phyloP scores from a whole-genome alignment of 2,797 vertebrate genomes.

The Petrocephalus sullivani region DNA sequence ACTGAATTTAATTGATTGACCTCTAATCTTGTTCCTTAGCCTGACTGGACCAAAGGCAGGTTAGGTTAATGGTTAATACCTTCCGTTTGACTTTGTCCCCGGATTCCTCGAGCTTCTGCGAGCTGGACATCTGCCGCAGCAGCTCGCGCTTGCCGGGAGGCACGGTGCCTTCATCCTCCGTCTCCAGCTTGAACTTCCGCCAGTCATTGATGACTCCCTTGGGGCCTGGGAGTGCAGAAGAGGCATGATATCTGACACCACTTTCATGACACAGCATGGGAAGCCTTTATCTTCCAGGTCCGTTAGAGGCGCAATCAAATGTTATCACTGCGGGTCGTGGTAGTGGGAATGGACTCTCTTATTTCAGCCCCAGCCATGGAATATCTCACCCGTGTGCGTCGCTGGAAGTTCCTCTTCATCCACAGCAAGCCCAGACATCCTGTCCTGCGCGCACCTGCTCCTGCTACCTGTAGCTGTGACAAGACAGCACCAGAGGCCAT shows the following conservation, averaged over 20 bases:
- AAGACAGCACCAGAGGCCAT: not conserved
- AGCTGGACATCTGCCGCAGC: constrained; percentile 89
- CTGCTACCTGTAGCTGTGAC: not conserved
- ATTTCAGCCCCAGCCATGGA: not conserved
- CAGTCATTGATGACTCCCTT: constrained; percentile 98
- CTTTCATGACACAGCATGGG: not conserved
- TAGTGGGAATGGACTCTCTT: not conserved
- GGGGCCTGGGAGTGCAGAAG: constrained; percentile 65
- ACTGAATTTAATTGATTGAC: not conserved
- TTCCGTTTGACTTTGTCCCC: constrained; percentile 76
- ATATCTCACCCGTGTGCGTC: constrained; percentile 39
- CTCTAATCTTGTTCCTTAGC: not conserved
- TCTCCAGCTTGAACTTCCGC: constrained; percentile 94
- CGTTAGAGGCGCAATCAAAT: not conserved
- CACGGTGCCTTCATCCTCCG: constrained; percentile 75
- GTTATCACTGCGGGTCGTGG: not conserved
- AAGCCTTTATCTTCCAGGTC: not conserved
- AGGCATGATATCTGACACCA: not conserved
- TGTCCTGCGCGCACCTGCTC: not conserved
- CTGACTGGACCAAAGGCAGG: not conserved
- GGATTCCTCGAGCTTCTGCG: constrained; percentile 64
- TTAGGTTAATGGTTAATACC: constrained; percentile 50
- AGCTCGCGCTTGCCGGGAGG: constrained; percentile 80
- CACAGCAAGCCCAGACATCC: constrained; percentile 32
- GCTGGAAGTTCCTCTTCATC: constrained; percentile 38